Conservation (phyloP, 1,140 invertebrate species). For the Scaptomyza hsui region DNA sequence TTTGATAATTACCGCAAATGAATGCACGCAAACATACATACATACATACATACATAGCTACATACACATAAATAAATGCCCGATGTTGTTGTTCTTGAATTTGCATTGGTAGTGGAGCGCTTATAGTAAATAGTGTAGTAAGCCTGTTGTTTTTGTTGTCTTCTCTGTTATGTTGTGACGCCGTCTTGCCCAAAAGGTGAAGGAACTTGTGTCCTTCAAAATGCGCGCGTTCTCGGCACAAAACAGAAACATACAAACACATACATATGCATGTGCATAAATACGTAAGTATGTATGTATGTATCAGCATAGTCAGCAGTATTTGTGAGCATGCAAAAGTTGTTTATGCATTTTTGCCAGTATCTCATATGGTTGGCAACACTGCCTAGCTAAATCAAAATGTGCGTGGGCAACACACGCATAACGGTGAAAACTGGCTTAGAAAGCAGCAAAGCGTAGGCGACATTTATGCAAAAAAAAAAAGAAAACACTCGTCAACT, state of each 20-base stretch:
- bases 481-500: slow-evolving; percentile 3
- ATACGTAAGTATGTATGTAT: neutral
- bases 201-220: slow-evolving; percentile 79
- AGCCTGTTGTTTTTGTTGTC: slow-evolving; percentile 25
- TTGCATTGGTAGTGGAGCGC: slow-evolving; percentile 45
- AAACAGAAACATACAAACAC: slow-evolving; percentile 15
- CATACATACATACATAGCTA: neutral
- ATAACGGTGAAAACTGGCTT: slow-evolving; percentile 49
- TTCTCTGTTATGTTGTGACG: slow-evolving; percentile 29
- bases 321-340: slow-evolving; percentile 21
- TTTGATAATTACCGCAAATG: slow-evolving; percentile 68
- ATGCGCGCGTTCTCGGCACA: slow-evolving; percentile 60
- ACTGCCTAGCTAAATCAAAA: slow-evolving; percentile 11
- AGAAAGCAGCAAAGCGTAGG: slow-evolving; percentile 38
- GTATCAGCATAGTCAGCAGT: slow-evolving; percentile 21
- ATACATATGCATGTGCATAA: slow-evolving; percentile 5
- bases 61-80: slow-evolving; percentile 9
- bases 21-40: slow-evolving; percentile 30
- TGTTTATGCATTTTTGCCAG: slow-evolving; percentile 18
- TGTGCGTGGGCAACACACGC: slow-evolving; percentile 28
- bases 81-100: slow-evolving; percentile 26
- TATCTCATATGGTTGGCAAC: slow-evolving; percentile 10
- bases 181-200: slow-evolving; percentile 54
- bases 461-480: slow-evolving; percentile 15
- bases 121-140: slow-evolving; percentile 63